phyloP scores from a whole-genome alignment of 2,888 invertebrate species.

The Athripsodes cinereus region DNA sequence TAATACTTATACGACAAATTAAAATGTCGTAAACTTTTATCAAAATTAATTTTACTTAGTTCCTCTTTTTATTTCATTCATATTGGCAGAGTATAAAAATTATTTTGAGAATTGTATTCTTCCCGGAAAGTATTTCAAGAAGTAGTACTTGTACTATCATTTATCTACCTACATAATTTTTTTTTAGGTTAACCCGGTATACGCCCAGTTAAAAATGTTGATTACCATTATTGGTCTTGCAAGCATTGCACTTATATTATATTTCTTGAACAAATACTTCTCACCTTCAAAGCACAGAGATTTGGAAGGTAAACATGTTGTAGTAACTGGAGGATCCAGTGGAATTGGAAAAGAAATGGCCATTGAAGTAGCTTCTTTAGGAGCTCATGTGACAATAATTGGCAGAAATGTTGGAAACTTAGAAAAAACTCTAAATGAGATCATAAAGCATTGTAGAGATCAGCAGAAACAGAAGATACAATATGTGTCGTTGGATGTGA shows the following conservation, averaged over 20 bases:
- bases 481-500: constrained; percentile 63
- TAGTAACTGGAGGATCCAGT: constrained; percentile 90
- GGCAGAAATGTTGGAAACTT: constrained; percentile 74
- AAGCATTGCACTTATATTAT: background rate
- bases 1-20: too few relatives aligned
- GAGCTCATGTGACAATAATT: constrained; percentile 86
- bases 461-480: constrained; percentile 45
- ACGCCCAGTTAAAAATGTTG: background rate
- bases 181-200: background rate
- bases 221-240: background rate
- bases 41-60: background rate
- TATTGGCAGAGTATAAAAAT: background rate
- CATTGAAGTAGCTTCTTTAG: constrained; percentile 65
- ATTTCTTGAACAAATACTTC: background rate
- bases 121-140: too few relatives aligned
- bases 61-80: background rate
- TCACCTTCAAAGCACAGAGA: background rate
- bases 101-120: background rate
- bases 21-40: background rate
- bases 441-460: constrained; percentile 13
- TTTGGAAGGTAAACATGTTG: constrained; percentile 54
- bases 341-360: constrained; percentile 90
- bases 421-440: constrained; percentile 34
- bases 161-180: background rate
- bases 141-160: too few relatives aligned